A percentile compares a stretch with the other conserved stretches of the same genome.
Evolutionary conservation across 2,888 invertebrate genomes (phyloP).

Genomic region (Drosophila stalkeri): DNA sequence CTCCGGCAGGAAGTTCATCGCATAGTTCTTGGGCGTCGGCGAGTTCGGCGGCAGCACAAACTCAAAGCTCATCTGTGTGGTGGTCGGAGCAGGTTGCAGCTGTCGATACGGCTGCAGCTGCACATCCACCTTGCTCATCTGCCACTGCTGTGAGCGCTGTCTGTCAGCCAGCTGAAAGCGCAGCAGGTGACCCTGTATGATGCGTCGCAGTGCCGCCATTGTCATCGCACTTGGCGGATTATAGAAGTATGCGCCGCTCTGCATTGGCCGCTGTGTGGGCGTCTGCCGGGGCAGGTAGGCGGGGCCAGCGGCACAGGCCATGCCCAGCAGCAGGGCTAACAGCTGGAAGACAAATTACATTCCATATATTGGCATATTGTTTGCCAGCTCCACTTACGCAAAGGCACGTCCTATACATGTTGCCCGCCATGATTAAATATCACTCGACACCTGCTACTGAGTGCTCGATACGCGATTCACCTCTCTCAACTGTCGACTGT

Average conservation of each 20-base stretch:
- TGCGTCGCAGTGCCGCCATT: conserved; percentile 49
- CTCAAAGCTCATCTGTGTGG: conserved; percentile 40
- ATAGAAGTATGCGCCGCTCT: conserved; percentile 64
- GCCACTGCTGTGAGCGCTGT: conserved; percentile 26
- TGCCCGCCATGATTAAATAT: conserved; percentile 13
- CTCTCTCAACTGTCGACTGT: neutral
- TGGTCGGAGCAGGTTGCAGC: conserved; percentile 21
- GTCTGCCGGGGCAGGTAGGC: conserved; percentile 40
- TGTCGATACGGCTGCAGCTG: conserved; percentile 46
- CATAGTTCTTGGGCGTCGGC: conserved; percentile 78
- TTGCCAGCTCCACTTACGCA: conserved; percentile 49
- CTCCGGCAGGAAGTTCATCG: conserved; percentile 77
- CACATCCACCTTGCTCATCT: conserved; percentile 53
- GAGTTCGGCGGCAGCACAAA: conserved; percentile 65
- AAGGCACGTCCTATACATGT: conserved; percentile 60
- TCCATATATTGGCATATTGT: conserved; percentile 35
- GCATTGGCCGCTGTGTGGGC: conserved; percentile 16
- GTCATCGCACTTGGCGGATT: conserved; percentile 55
- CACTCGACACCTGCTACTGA: conserved; percentile 10
- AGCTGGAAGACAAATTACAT: conserved; percentile 63
- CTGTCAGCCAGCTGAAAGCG: conserved; percentile 61
- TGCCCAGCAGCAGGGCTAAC: conserved; percentile 56
- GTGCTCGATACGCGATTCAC: conserved; percentile 8
- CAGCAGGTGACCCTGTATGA: conserved; percentile 50
- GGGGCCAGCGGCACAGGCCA: conserved; percentile 40